Percentiles rank a stretch among this genome's conserved stretches.
Conservation (phyloP, 2,797 vertebrate genomes). For the Brotula barbata region DNA sequence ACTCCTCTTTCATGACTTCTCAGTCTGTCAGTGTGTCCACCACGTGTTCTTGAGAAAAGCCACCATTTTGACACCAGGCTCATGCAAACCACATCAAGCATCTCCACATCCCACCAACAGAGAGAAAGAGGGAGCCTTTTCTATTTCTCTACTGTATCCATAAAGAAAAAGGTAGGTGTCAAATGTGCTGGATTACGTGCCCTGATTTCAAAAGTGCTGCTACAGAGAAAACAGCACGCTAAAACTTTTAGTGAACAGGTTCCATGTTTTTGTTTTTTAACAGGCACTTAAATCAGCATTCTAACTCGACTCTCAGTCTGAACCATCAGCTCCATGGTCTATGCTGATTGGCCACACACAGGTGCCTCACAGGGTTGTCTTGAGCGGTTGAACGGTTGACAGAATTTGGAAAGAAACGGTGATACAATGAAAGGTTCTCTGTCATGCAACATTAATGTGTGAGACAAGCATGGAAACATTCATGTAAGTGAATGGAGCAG, state of each 20-base stretch:
- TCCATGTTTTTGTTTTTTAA: too few relatives aligned
- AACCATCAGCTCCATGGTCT: too few relatives aligned
- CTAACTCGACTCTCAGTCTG: too few relatives aligned
- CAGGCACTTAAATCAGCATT: too few relatives aligned
- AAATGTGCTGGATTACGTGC: constrained; percentile 23
- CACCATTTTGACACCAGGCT: constrained; percentile 38
- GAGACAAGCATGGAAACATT: too few relatives aligned
- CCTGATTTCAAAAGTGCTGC: constrained; percentile 3
- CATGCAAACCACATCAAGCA: constrained; percentile 27
- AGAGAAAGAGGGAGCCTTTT: constrained; percentile 13
- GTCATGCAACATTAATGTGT: too few relatives aligned
- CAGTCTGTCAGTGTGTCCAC: constrained; percentile 46
- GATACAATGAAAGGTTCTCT: too few relatives aligned
- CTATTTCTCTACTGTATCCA: constrained; percentile 19
- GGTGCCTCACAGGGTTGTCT: too few relatives aligned
- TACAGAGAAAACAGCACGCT: constrained; percentile 7
- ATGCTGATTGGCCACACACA: too few relatives aligned
- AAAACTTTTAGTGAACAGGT: not conserved
- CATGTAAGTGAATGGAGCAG: too few relatives aligned
- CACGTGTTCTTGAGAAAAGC: constrained; percentile 34
- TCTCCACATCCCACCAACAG: constrained; percentile 12
- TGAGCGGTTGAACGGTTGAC: too few relatives aligned
- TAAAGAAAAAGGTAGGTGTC: constrained; percentile 15
- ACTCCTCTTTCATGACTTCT: constrained; percentile 61
- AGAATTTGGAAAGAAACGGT: too few relatives aligned